Percentiles rank a stretch among this genome's conserved stretches.
phyloP scores from a whole-genome alignment of 2,797 vertebrate genomes.

The Xenopus petersii region DNA sequence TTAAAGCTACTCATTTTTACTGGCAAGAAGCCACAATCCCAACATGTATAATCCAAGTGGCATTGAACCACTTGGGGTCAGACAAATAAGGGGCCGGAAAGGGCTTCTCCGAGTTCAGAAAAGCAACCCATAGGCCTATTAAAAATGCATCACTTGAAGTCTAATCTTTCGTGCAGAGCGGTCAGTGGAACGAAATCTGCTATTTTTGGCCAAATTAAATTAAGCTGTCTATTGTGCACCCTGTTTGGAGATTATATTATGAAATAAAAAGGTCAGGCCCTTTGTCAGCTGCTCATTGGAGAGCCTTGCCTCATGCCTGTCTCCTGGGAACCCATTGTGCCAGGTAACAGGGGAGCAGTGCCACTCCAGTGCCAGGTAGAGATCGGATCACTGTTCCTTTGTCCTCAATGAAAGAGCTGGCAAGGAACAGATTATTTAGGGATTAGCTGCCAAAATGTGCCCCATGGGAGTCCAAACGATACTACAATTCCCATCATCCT shows the following conservation, averaged over 20 bases:
- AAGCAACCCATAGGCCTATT: conserved; percentile 42
- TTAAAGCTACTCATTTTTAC: conserved; percentile 50
- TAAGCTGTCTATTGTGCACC: conserved; percentile 36
- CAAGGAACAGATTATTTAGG: neutral
- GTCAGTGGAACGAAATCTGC: conserved; percentile 41
- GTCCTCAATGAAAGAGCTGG: neutral
- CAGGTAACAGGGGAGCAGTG: conserved; percentile 34
- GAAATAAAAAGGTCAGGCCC: conserved; percentile 42
- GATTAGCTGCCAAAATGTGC: neutral
- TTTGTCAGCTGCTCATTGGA: conserved; percentile 33
- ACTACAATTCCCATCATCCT: no score
- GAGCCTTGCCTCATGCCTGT: conserved; percentile 8
- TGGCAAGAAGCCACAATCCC: conserved; percentile 46
- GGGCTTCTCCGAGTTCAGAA: neutral
- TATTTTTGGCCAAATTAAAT: conserved; percentile 36
- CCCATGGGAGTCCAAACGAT: no score
- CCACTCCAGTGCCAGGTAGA: conserved; percentile 23
- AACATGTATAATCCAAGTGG: conserved; percentile 19
- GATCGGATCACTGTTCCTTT: conserved; percentile 35
- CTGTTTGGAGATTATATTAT: conserved; percentile 23
- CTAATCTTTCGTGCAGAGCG: conserved; percentile 39
- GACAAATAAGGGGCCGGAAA: conserved; percentile 8
- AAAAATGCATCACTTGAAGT: conserved; percentile 36
- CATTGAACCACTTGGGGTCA: conserved; percentile 19
- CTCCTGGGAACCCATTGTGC: conserved; percentile 16